Base-by-base conservation (phyloP, 2,888 invertebrate species). In the Scelioninae gen. 1 region DNA sequence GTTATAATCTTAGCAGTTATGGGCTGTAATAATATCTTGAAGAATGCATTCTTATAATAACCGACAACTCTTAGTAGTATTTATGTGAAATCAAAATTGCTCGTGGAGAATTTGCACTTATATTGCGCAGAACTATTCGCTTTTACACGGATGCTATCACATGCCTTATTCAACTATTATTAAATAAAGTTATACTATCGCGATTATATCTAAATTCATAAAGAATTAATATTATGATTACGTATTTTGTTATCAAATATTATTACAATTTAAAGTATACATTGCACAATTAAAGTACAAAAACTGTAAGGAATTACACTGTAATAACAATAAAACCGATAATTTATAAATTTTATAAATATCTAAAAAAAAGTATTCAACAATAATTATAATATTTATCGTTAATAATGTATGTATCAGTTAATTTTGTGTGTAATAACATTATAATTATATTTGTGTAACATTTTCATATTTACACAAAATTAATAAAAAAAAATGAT, bases 61-160 rank as follows among this genome's bases (percentile, higher is more conserved):
- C 65, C 56, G 56, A 53, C 23, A 53, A 31, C 51, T 51, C 47
- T 40, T 31, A 51, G 11, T 11, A 32, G 63, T 74, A 65, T 45
- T 74, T 65, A 65, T 34, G 62, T 65, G 74, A 74, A 75, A 75
- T 75, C 56, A 66, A 66, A 65, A 66, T 58, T 63, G 34, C 58
- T 49, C 58, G 58, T 47, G 56, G 34, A 75, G 58, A 65, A 58
- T 63, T 60, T 55, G 23, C 13, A 55, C 47, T 63, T 63, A 38
- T 63, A 34, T n/a, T 34, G 63, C 65, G 66, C 56, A 75, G 32
- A 58, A 34, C 49, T 45, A 43, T 75, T 66, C 38, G 34, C 63
- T 65, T 66, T 58, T 75, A 32, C 49, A 15, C 31, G 47, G 16
- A 38, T 47, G 16, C 47, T 62, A 53, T 72, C 10, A n/a, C 15